These are phyloP conservation scores for Hippopotamyrus pictus DNA, from an alignment of 2,797 vertebrate genomes.

Conservation along the genomic window DNA sequence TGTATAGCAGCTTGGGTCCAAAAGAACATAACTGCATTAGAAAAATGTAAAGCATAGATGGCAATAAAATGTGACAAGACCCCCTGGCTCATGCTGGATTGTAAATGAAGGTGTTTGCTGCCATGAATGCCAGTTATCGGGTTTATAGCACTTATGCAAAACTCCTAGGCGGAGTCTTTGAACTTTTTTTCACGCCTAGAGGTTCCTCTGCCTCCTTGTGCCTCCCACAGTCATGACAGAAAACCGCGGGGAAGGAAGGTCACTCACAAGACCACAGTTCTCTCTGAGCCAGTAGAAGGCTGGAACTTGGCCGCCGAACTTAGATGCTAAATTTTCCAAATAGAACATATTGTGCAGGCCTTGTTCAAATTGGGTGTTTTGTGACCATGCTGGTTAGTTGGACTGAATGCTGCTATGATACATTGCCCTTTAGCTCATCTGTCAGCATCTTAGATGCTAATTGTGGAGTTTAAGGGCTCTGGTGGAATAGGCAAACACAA, in stretches of 20 bases:
- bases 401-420: not conserved
- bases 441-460: conserved; percentile 41
- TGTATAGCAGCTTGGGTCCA: not conserved
- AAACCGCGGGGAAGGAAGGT: not conserved
- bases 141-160: not conserved
- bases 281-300: not conserved
- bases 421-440: conserved; percentile 29
- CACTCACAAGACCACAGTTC: not conserved
- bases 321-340: not conserved
- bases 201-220: not conserved
- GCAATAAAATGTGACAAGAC: not conserved
- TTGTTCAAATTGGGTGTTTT: not conserved
- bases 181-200: not conserved
- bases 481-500: not conserved
- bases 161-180: not conserved
- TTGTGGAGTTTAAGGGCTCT: conserved; percentile 41
- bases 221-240: not conserved
- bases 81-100: not conserved
- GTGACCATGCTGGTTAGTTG: not conserved
- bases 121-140: not conserved
- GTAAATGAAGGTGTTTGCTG: not conserved
- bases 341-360: not conserved
- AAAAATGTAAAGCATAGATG: not conserved
- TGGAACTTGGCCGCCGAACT: not conserved
- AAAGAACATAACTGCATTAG: not conserved